Evolutionary conservation across 2,888 invertebrate genomes (phyloP).

Genomic region (Mimas tiliae): DNA sequence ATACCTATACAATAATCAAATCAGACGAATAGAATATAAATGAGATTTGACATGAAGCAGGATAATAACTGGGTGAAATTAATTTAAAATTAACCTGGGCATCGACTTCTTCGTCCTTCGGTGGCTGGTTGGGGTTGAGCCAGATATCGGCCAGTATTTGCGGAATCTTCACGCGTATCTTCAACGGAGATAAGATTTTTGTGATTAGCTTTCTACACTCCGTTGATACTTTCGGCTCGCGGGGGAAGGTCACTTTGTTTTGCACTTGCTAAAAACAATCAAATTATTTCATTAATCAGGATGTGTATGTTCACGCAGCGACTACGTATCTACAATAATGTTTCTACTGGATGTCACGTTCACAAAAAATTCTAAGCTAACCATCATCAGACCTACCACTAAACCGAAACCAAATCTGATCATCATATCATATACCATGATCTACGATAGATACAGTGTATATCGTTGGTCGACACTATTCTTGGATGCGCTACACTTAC

Average conservation of each 20-base stretch:
- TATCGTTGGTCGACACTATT: too few species aligned
- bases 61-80: neutral
- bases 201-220: slow-evolving; percentile 88
- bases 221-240: slow-evolving; percentile 86
- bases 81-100: slow-evolving; percentile 12
- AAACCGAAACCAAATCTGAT: too few species aligned
- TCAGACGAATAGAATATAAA: too few species aligned
- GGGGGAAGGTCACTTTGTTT: slow-evolving; percentile 87
- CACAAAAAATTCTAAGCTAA: too few species aligned
- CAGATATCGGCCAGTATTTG: slow-evolving; percentile 89
- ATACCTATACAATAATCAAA: too few species aligned
- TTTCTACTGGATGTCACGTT: neutral
- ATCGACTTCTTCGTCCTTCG: slow-evolving; percentile 62
- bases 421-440: too few species aligned
- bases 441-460: too few species aligned
- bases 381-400: too few species aligned
- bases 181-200: slow-evolving; percentile 89
- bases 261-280: slow-evolving; percentile 87
- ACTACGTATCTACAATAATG: too few species aligned
- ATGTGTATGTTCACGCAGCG: too few species aligned
- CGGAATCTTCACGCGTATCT: slow-evolving; percentile 86
- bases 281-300: slow-evolving; percentile 20
- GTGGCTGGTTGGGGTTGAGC: slow-evolving; percentile 79
- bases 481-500: too few species aligned
- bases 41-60: neutral